phyloP scores from a whole-genome alignment of 2,888 invertebrate genomes.

The Apamea epomidion region DNA sequence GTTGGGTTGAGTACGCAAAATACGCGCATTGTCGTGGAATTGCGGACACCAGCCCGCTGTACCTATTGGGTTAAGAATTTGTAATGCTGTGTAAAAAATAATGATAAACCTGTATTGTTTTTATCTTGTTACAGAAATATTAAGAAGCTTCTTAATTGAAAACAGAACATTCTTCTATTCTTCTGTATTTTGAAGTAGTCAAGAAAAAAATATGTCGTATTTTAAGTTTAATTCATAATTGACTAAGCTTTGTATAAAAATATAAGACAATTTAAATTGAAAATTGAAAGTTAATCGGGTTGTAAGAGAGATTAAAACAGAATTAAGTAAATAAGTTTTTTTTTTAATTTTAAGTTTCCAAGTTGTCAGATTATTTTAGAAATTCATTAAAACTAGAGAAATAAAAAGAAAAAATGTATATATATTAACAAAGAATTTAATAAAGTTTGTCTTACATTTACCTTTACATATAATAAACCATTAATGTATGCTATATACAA shows the following conservation, averaged over 20 bases:
- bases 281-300: neutral
- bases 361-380: neutral
- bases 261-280: neutral
- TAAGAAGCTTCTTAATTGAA: neutral
- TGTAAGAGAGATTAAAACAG: neutral
- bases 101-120: neutral
- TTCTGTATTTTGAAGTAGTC: neutral
- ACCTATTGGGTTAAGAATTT: neutral
- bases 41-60: too few species aligned
- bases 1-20: too few species aligned
- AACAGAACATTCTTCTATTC: neutral
- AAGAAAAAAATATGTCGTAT: neutral
- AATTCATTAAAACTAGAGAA: slow-evolving; percentile 24
- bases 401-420: slow-evolving; percentile 71
- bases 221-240: neutral
- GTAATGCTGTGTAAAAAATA: neutral
- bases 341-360: neutral
- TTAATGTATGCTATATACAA: slow-evolving; percentile 79
- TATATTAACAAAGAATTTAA: slow-evolving; percentile 89
- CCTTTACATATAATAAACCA: slow-evolving; percentile 79
- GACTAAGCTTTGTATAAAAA: neutral
- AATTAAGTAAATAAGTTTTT: neutral
- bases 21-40: too few species aligned
- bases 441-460: slow-evolving; percentile 84
- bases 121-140: slow-evolving; percentile 18